A percentile compares a stretch with the other conserved stretches of the same genome.
These are phyloP conservation scores for Drosophila sproati DNA, from an alignment of 1,140 invertebrate genomes.

Conservation along the genomic window DNA sequence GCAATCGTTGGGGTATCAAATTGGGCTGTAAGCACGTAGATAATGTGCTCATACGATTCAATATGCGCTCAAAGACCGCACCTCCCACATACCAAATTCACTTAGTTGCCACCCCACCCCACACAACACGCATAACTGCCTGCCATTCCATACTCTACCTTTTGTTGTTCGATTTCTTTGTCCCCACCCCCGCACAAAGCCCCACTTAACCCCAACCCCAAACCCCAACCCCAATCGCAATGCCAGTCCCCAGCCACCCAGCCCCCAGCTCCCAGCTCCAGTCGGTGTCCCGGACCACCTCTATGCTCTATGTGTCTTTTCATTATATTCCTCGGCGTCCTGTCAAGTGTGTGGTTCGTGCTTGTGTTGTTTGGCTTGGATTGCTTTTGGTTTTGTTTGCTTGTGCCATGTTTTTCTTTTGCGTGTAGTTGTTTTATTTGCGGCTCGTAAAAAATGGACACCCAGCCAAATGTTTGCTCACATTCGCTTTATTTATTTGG, in stretches of 20 bases:
- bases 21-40: conserved; percentile 84
- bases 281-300: background rate
- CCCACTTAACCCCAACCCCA: conserved; percentile 1
- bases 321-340: conserved; percentile 61
- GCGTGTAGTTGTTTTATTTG: conserved; percentile 71
- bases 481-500: conserved; percentile 61
- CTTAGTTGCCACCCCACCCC: background rate
- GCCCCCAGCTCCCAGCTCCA: conserved; percentile 11
- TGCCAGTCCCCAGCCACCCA: background rate
- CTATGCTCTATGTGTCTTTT: conserved; percentile 46
- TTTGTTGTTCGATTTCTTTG: conserved; percentile 25
- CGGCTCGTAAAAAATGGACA: conserved; percentile 73
- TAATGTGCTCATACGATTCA: conserved; percentile 81
- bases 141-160: conserved; percentile 34
- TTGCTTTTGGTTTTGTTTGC: conserved; percentile 48
- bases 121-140: conserved; percentile 44
- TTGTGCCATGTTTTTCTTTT: conserved; percentile 48
- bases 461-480: conserved; percentile 71
- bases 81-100: conserved; percentile 5
- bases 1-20: conserved; percentile 79
- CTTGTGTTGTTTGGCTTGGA: conserved; percentile 37
- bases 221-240: background rate
- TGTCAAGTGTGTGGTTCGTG: conserved; percentile 58
- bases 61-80: conserved; percentile 59
- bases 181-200: background rate